Percentiles rank a stretch among this genome's conserved stretches.
Conservation (phyloP, 2,888 invertebrate genomes). For the Idaea dimidiata region DNA sequence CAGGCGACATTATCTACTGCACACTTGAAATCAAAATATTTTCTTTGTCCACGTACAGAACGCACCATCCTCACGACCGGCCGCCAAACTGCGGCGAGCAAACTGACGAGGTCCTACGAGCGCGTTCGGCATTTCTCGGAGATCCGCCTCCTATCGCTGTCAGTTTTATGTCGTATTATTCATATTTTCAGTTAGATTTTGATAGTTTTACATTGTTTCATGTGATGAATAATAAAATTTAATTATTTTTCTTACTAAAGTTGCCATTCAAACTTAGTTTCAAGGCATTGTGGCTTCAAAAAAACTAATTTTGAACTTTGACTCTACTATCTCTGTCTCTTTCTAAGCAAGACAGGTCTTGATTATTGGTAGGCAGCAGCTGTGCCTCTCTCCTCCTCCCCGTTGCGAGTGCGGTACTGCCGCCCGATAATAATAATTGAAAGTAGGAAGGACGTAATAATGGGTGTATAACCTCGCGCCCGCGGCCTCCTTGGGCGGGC, state of each 20-base stretch:
- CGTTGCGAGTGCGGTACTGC: conserved; percentile 75
- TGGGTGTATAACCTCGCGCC: conserved; percentile 81
- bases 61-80: conserved; percentile 78
- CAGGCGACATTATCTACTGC: conserved; percentile 79
- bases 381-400: conserved; percentile 81
- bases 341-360: conserved; percentile 69
- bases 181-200: background rate
- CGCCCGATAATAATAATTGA: conserved; percentile 81
- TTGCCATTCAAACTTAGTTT: background rate
- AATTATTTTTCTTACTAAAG: background rate
- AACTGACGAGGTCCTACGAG: conserved; percentile 67
- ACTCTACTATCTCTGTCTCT: conserved; percentile 58
- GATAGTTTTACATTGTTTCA: background rate
- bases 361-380: conserved; percentile 82
- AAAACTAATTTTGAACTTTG: conserved; percentile 33
- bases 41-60: conserved; percentile 73
- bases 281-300: conserved; percentile 2
- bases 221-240: background rate
- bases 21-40: conserved; percentile 68
- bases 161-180: conserved; percentile 50
- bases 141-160: conserved; percentile 79
- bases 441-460: conserved; percentile 82
- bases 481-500: conserved; percentile 81
- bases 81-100: conserved; percentile 78
- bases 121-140: conserved; percentile 68